Evolutionary conservation across 64 coral and sea anemone genomes (phyloP).

Genomic region (Catalaphyllia jardinei): DNA sequence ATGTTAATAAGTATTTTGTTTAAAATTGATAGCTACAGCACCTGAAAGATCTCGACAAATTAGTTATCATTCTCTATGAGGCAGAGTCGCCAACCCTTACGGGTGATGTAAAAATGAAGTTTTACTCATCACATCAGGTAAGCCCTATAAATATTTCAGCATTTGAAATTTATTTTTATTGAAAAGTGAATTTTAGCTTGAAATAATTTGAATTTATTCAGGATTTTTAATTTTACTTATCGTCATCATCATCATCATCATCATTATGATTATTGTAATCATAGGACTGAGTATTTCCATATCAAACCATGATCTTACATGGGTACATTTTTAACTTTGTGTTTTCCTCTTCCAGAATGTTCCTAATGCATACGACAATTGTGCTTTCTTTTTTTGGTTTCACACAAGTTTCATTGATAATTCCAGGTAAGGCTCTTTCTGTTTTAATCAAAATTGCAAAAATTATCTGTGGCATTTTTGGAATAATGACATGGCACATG

Average conservation of each 20-base stretch:
- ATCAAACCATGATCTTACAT: too few relatives aligned
- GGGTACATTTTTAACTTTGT: background rate
- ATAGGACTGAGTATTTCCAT: too few relatives aligned
- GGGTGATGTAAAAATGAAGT: constrained; percentile 96
- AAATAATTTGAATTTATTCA: background rate
- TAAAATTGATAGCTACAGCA: constrained; percentile 70
- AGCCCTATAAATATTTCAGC: background rate
- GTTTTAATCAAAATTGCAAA: too few relatives aligned
- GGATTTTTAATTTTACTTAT: too few relatives aligned
- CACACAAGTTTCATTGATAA: constrained; percentile 96
- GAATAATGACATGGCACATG: too few relatives aligned
- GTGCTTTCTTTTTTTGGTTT: constrained; percentile 99
- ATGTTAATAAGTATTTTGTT: too few relatives aligned
- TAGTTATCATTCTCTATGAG: constrained; percentile 75
- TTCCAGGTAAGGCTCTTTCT: constrained; percentile 53
- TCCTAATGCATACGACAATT: constrained; percentile 84
- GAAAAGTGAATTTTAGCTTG: background rate
- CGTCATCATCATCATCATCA: too few relatives aligned
- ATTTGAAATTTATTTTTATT: background rate
- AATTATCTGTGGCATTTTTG: too few relatives aligned
- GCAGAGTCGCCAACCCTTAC: constrained; percentile 67
- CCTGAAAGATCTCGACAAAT: constrained; percentile 79
- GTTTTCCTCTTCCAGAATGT: constrained; percentile 67
- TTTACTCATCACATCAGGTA: constrained; percentile 86
- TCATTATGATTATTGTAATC: too few relatives aligned